Conservation (phyloP, 2,797 vertebrate genomes). For the Pygocentrus nattereri region DNA sequence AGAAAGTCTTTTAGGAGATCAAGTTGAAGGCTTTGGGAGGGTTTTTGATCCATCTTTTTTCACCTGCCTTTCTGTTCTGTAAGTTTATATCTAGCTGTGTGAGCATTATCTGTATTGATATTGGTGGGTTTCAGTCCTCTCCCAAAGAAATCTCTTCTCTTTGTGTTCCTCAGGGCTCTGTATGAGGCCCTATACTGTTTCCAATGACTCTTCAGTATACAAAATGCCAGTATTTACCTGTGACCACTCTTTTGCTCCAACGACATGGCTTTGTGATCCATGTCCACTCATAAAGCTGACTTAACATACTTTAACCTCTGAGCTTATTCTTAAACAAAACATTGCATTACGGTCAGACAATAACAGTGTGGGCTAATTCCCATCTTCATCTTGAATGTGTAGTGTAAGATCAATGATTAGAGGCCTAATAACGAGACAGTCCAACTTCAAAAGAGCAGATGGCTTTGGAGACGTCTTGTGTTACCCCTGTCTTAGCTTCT, state of each 20-base stretch:
- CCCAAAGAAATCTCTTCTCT: too few species aligned
- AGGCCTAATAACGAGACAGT: conserved; percentile 10
- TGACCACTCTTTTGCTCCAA: too few species aligned
- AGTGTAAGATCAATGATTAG: conserved; percentile 13
- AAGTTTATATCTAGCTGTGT: background rate
- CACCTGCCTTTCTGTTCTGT: background rate
- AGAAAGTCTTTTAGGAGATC: background rate
- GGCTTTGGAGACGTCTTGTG: background rate
- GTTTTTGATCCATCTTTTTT: background rate
- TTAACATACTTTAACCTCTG: background rate
- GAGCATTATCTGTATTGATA: background rate
- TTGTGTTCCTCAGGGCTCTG: too few species aligned
- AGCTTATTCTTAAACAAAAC: conserved; percentile 10
- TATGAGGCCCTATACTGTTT: too few species aligned
- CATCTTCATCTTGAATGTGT: background rate
- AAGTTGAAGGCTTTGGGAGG: background rate
- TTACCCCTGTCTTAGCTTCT: background rate
- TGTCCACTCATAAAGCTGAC: too few species aligned
- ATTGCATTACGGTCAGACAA: background rate
- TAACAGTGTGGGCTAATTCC: background rate
- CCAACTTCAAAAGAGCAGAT: background rate
- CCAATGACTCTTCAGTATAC: too few species aligned
- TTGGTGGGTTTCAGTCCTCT: too few species aligned
- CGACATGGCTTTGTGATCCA: too few species aligned
- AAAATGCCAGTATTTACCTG: too few species aligned